Evolutionary conservation across 1,140 invertebrate species (phyloP).

Genomic region (Drosophila melanogaster): Release_6_plus_ISO1_MT NC_004354.4:2597001-2597500

Average conservation of each 20-base stretch:
- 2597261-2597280: neutral
- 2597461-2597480: constrained; percentile 97
- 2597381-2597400: constrained; percentile 99
- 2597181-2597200: neutral
- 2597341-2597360: constrained; percentile 97
- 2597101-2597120: neutral
- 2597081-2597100: neutral
- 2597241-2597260: no score
- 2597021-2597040: neutral
- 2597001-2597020: constrained; percentile 96
- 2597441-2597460: constrained; percentile 99
- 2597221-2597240: no score
- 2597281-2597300: no score
- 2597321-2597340: constrained; percentile 93
- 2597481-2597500: constrained; percentile 97
- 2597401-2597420: constrained; percentile 94
- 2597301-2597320: neutral
- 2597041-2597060: neutral
- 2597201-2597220: no score
- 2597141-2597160: neutral
- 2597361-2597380: constrained; percentile 97
- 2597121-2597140: constrained; percentile 1
- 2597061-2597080: neutral
- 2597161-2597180: neutral
- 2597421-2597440: constrained; percentile 96